Percentiles rank a stretch among this genome's conserved stretches.
Conservation (phyloP, 1,140 invertebrate genomes). For the Dermatophagoides farinae region DNA sequence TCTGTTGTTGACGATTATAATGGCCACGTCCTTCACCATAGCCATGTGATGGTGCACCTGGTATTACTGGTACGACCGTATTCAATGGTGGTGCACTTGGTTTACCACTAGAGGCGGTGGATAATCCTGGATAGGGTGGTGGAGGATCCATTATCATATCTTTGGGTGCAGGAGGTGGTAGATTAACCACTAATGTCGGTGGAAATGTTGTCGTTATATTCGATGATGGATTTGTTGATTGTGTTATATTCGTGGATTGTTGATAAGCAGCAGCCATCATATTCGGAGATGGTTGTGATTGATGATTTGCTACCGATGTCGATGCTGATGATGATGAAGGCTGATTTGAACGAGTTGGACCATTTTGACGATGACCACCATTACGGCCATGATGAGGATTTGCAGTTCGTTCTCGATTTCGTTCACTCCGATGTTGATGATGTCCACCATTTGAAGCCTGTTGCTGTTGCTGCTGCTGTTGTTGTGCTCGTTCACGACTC, state of each 20-base stretch:
- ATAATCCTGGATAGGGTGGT: constrained; percentile 22
- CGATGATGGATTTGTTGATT: not conserved
- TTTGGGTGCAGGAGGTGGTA: constrained; percentile 5
- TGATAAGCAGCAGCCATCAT: not conserved
- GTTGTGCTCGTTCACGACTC: not conserved
- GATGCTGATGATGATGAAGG: not conserved
- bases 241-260: not conserved
- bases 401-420: not conserved
- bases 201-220: not conserved
- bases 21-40: constrained; percentile 44
- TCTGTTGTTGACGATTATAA: constrained; percentile 32
- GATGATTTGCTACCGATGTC: not conserved
- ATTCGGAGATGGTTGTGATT: not conserved
- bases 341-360: not conserved
- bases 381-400: not conserved
- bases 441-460: not conserved
- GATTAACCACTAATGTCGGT: not conserved
- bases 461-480: not conserved
- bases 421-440: too few relatives aligned
- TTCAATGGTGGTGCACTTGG: constrained; percentile 7
- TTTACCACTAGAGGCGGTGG: not conserved
- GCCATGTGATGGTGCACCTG: constrained; percentile 36
- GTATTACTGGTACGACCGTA: constrained; percentile 16
- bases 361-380: not conserved
- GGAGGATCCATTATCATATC: constrained; percentile 18